phyloP scores from a whole-genome alignment of 2,888 invertebrate species.

The Pristionchus exspectatus region DNA sequence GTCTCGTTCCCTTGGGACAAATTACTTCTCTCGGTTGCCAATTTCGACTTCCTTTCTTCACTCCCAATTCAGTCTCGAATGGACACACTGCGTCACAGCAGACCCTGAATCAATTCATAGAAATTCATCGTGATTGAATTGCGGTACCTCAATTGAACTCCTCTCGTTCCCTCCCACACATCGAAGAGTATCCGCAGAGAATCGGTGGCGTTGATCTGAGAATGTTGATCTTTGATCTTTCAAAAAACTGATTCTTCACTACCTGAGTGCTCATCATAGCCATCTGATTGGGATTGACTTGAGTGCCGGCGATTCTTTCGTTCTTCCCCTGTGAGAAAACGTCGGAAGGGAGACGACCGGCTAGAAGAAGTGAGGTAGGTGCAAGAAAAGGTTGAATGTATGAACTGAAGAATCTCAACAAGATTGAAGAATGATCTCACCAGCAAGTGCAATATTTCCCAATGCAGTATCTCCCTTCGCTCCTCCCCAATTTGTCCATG shows the following conservation, averaged over 20 bases:
- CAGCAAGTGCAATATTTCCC: slow-evolving; percentile 18
- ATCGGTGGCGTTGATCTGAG: slow-evolving; percentile 57
- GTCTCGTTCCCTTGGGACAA: slow-evolving; percentile 72
- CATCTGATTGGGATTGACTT: slow-evolving; percentile 71
- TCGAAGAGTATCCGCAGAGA: slow-evolving; percentile 64
- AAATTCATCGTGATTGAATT: not conserved
- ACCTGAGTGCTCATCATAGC: slow-evolving; percentile 67
- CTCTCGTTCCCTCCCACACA: slow-evolving; percentile 72
- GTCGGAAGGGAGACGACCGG: slow-evolving; percentile 61
- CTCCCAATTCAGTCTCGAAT: slow-evolving; percentile 71
- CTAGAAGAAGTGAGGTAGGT: not conserved
- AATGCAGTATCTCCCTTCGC: slow-evolving; percentile 13
- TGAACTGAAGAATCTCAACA: not conserved
- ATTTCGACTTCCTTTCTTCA: slow-evolving; percentile 68
- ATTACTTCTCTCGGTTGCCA: slow-evolving; percentile 69
- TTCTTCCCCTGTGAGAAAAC: slow-evolving; percentile 67
- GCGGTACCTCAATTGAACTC: slow-evolving; percentile 62
- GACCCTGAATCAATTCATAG: slow-evolving; percentile 56
- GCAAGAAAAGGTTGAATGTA: not conserved
- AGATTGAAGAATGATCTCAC: not conserved
- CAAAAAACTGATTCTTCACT: not conserved
- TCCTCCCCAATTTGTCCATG: slow-evolving; percentile 76
- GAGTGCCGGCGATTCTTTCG: slow-evolving; percentile 72
- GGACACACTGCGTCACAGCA: slow-evolving; percentile 75
- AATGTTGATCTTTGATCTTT: not conserved